Evolutionary conservation across 1,140 invertebrate species (phyloP).

Genomic region (Rhopalosiphum padi): DNA sequence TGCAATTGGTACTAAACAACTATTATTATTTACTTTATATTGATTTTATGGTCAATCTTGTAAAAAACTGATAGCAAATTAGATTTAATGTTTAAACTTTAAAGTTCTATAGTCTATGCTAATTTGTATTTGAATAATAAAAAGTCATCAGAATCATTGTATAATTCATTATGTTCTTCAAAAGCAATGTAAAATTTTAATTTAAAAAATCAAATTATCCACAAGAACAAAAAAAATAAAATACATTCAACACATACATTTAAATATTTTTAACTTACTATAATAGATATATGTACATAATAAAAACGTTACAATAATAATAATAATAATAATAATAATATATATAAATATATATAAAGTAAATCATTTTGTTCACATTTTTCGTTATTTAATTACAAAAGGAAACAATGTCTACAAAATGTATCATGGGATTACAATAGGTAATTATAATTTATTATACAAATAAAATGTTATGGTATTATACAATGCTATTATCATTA

Average conservation of each 20-base stretch:
- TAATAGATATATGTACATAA: constrained; percentile 37
- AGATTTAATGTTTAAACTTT: neutral
- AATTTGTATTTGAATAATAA: neutral
- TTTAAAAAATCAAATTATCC: neutral
- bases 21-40: neutral
- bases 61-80: neutral
- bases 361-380: constrained; percentile 39
- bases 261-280: constrained; percentile 39
- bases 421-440: constrained; percentile 30
- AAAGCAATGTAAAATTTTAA: constrained; percentile 24
- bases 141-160: neutral
- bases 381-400: constrained; percentile 40
- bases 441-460: constrained; percentile 25
- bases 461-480: constrained; percentile 48
- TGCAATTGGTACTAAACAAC: no score
- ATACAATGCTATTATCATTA: constrained; percentile 44
- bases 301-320: constrained; percentile 42
- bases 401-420: constrained; percentile 40
- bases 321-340: constrained; percentile 29
- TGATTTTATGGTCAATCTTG: neutral
- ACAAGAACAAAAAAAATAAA: constrained; percentile 26
- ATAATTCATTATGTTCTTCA: constrained; percentile 29
- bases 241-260: constrained; percentile 43
- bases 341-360: constrained; percentile 35
- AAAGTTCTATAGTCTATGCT: neutral